A percentile compares a stretch with the other conserved stretches of the same genome.
phyloP scores from a whole-genome alignment of 2,888 invertebrate genomes.

The Temnothorax ravouxi region DNA sequence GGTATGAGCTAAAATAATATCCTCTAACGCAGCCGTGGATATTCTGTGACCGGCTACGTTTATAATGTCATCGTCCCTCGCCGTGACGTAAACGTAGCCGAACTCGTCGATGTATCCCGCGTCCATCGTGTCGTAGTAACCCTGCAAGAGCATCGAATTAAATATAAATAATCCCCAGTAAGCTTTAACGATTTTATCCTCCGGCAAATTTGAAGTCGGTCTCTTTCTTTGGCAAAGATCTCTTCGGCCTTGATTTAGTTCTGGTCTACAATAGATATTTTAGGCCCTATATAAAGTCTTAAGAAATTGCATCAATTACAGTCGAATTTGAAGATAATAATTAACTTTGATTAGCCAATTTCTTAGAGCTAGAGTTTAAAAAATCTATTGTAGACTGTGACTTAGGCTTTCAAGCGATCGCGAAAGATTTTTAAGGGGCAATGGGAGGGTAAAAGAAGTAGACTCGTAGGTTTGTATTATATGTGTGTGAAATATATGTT shows the following conservation, averaged over 20 bases:
- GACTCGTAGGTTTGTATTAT: too few species aligned
- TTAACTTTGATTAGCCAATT: too few species aligned
- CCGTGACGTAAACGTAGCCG: constrained; percentile 95
- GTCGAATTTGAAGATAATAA: too few species aligned
- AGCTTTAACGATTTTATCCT: neutral
- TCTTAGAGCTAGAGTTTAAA: too few species aligned
- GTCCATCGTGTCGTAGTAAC: constrained; percentile 98
- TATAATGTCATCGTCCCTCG: constrained; percentile 97
- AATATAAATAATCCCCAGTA: neutral
- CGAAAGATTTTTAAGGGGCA: neutral
- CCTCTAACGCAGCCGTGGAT: constrained; percentile 96
- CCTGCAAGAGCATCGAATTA: constrained; percentile 87
- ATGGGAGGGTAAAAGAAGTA: too few species aligned
- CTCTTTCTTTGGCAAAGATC: neutral
- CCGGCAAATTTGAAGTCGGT: neutral
- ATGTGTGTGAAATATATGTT: constrained; percentile 91
- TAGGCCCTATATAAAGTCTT: too few species aligned
- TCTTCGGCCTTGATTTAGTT: neutral
- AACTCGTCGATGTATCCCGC: constrained; percentile 95
- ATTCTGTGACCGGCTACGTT: constrained; percentile 98
- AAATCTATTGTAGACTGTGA: too few species aligned
- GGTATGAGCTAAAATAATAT: constrained; percentile 95
- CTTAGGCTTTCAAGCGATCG: neutral
- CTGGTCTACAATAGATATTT: too few species aligned
- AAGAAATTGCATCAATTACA: too few species aligned